Evolutionary conservation across 1,140 invertebrate species (phyloP), one percentile per base, ranked within the genome.

Genomic region (Acromyrmex heyeri): DNA sequence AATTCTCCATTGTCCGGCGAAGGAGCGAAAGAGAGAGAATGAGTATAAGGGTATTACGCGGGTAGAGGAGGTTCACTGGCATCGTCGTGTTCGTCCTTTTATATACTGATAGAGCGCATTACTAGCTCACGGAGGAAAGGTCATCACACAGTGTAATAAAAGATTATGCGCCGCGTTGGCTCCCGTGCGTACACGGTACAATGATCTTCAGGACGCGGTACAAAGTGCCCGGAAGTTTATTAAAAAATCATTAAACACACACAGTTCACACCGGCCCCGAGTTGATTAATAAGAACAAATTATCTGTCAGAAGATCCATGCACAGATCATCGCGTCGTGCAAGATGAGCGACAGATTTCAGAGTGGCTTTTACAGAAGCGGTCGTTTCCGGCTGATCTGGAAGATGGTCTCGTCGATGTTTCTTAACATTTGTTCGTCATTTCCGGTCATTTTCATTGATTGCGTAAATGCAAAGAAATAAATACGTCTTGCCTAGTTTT

Each of bases 71-170:
- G 85, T 90, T 90, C 88, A 90, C 87, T 89, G 88, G 88, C 88
- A 90, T 73, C 73, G 53, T 69, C 69, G 73, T 78, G 73, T 44
- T 88, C 87, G 64, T 73, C 76, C 88, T 87, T 90, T 83, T 90
- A 86, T 86, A 89, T n/a, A 90, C 62, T 70, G 83, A 82, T 67
- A 77, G 62, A 81, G 77, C 87, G 73, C 76, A 89, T 90, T 87
- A 90, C 61, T 83, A 83, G 79, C 64, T 81, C 21, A 89, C 76
- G 87, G 21, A 88, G 88, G 88, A 90, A 90, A 90, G 88, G 88
- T 90, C 88, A 90, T 89, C 88, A 69, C 77, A 88, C 88, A 89
- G 70, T 86, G 50, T 90, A 89, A 90, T 90, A 90, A 90, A 89
- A 90, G 88, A 90, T 90, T 90, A 89, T 89, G 77, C 88, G 85